Evolutionary conservation across 2,888 invertebrate species (phyloP), one percentile per base, ranked within the genome.

Genomic region (Calliscelio sp.): DNA sequence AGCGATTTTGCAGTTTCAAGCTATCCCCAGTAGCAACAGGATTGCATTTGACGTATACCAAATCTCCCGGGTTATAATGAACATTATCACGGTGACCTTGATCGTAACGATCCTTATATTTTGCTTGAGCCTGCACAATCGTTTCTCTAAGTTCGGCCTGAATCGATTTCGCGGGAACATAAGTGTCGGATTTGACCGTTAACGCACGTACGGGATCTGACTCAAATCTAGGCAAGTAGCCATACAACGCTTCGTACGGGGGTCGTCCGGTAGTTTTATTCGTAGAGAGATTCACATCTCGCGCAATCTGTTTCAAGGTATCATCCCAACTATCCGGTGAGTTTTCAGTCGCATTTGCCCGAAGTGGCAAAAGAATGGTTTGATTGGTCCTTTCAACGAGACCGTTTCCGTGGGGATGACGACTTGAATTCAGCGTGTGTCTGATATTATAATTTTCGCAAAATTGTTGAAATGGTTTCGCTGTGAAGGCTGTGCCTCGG

Each of bases 241-340:
- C 57, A 18, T 35, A 57, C 2, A 57, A 14, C 0, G 57, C 32
- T 20, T 57, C 57, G 8, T 57, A 57, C 6, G 57, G 57, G 1
- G 57, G 57, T 35, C 35, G 32, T 18, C 57, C 61, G 14, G 61
- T 61, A 1, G 61, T 61, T 24, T 61, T 61, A 16, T 61, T 61
- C 5, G 41, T 16, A 2, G 24, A 2, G 2, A 61, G n/a, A n/a
- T 61, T 61, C 6, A 61, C 44, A 20, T 61, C 61, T 3, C 61
- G 61, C 25, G 61, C 61, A 10, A 61, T 61, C 11, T 24, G 41
- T 44, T 24, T 61, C 1, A 61, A n/a, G 7, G 0, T 24, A 18
- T 61, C 44, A 16, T 61, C 61, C 61, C 61, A 61, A 1, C 2
- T 1, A 28, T 61, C 10, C 4, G 8, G 6, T 8, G 57, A 0